Evolutionary conservation across 2,113 vertebrate species (phyloP), one percentile per base, ranked within the genome.

Genomic region (Pseudorectes ferrugineus): DNA sequence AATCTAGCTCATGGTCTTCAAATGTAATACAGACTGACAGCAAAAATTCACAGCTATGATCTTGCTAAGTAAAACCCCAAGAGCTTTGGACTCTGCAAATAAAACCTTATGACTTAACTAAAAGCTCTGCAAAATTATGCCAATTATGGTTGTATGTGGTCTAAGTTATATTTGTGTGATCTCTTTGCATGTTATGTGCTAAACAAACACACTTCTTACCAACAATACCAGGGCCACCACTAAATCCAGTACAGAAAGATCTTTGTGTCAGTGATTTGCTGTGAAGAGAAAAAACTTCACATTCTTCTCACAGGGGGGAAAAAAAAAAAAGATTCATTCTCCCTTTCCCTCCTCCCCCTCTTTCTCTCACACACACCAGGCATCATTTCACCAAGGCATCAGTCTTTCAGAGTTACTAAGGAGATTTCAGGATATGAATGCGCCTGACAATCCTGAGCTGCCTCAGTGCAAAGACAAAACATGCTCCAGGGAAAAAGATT

Each of bases 401-500:
- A 92, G 94, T 96, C 97, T 97, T 95, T 96, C 91, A 96, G 94
- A 97, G 96, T 95, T 96, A 92, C 88, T 95, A 76, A 73, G 40
- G 96, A 95, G 86, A 96, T 78, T 96, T 82, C 67, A 71, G 96
- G 96, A 96, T 94, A 90, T 83, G 72, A 96, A 96, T 94, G 66
- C 46, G 91, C 96, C 91, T 76, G 97, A 97, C 95, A 96, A 97
- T 96, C 97, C 96, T 96, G 96, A 97, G 96, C 96, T 97, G 97
- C 97, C 97, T 97, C 97, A 97, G 95, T 92, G 94, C 96, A 98
- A 97, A 98, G 97, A 97, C 97, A 97, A 97, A 97, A 97, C 94
- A 93, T 45, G 97, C 97, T 97, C 96, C 93, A 74, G 81, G 78
- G 84, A 97, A 94, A 97, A 95, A 91, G 68, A 58, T 88, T 95